Conservation (phyloP, 2,113 vertebrate genomes). For the Pterocles gutturalis region DNA sequence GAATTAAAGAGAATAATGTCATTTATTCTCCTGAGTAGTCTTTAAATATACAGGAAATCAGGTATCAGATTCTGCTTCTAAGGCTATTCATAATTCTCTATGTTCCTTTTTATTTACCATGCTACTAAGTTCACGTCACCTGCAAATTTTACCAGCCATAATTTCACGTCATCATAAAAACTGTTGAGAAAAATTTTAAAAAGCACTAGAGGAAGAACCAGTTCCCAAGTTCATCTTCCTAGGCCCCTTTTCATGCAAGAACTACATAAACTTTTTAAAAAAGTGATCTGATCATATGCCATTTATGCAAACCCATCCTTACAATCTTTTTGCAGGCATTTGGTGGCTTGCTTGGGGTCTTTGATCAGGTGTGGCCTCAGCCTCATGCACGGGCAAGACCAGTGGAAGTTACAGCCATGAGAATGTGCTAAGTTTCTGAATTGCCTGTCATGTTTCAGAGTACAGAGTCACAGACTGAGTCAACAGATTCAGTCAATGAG, state of each 20-base stretch:
- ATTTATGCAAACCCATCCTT: neutral
- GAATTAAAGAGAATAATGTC: neutral
- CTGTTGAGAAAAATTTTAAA: neutral
- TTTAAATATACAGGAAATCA: neutral
- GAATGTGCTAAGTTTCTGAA: neutral
- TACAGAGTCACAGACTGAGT: neutral
- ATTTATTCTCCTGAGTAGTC: neutral
- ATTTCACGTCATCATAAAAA: neutral
- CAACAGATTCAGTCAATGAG: neutral
- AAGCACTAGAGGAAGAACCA: neutral
- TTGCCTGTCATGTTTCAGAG: neutral
- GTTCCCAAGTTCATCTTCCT: neutral
- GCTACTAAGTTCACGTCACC: neutral
- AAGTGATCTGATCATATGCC: rapidly evolving
- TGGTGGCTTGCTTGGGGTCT: neutral
- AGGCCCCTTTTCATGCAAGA: neutral
- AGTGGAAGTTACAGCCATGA: neutral
- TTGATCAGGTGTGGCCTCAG: neutral
- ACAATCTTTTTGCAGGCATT: too few species aligned
- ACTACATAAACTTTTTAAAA: neutral
- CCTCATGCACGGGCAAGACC: rapidly evolving
- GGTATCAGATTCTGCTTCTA: neutral
- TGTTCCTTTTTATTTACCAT: neutral
- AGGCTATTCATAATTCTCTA: neutral
- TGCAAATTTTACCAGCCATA: neutral